phyloP scores from a whole-genome alignment of 2,888 invertebrate genomes.

The Desoria tigrina region DNA sequence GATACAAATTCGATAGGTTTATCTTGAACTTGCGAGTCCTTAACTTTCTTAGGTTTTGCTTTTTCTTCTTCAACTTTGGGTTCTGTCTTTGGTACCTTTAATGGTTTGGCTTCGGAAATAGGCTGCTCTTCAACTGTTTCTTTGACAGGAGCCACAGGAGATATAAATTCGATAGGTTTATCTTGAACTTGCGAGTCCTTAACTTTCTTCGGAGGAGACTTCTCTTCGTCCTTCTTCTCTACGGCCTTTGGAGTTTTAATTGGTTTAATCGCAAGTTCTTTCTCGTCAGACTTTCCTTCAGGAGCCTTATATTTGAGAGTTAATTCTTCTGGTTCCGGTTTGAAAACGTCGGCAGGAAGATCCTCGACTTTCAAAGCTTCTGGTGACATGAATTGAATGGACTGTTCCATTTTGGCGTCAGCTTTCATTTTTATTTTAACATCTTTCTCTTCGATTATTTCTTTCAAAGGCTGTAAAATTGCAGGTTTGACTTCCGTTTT shows the following conservation, averaged over 20 bases:
- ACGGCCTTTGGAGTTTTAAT: not conserved
- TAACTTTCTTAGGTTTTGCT: conserved; percentile 9
- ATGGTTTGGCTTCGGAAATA: not conserved
- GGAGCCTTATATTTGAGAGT: too few relatives aligned
- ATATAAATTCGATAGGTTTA: too few relatives aligned
- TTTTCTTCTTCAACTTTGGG: conserved; percentile 10
- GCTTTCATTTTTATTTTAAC: conserved; percentile 56
- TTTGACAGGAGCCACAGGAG: not conserved
- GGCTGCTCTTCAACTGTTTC: not conserved
- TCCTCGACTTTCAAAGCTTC: conserved; percentile 60
- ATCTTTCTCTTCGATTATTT: conserved; percentile 58
- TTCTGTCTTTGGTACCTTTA: not conserved
- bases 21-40: not conserved
- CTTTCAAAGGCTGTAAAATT: not conserved
- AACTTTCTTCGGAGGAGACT: conserved; percentile 7
- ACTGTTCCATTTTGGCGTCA: conserved; percentile 58
- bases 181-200: not conserved
- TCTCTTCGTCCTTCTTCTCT: not conserved
- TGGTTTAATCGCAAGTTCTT: too few relatives aligned
- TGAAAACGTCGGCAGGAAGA: not conserved
- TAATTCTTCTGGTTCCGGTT: too few relatives aligned
- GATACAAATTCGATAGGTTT: conserved; percentile 12
- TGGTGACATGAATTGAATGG: conserved; percentile 64
- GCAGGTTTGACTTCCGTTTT: not conserved
- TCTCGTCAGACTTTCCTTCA: too few relatives aligned